These are phyloP conservation scores for Empis stercorea DNA, from an alignment of 2,888 invertebrate species.

Conservation along the genomic window DNA sequence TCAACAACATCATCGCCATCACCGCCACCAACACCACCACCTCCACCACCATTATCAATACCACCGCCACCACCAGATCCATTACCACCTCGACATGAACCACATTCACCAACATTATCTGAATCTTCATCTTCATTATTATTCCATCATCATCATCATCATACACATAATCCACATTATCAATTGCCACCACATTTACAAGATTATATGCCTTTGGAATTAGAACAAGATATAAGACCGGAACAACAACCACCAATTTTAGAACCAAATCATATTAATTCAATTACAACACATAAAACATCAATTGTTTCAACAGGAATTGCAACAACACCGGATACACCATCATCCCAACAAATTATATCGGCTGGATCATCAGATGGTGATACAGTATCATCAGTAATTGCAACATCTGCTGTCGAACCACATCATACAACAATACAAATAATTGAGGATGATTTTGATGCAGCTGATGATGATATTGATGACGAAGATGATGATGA, in stretches of 20 bases:
- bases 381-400: background rate
- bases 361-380: no score
- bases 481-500: no score
- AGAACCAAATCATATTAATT: background rate
- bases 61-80: constrained; percentile 11
- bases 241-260: background rate
- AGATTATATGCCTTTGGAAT: background rate
- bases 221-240: background rate
- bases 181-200: no score
- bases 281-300: background rate
- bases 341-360: background rate
- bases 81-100: constrained; percentile 12
- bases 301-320: background rate
- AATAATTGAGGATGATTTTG: no score
- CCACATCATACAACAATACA: no score
- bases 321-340: no score
- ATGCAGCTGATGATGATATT: background rate
- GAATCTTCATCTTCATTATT: background rate
- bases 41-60: constrained; percentile 9
- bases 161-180: background rate
- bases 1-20: constrained; percentile 18
- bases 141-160: background rate
- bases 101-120: background rate
- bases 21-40: constrained; percentile 14
- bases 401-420: background rate